phyloP scores from a whole-genome alignment of 2,113 vertebrate genomes.

The Sebastes fasciatus region DNA sequence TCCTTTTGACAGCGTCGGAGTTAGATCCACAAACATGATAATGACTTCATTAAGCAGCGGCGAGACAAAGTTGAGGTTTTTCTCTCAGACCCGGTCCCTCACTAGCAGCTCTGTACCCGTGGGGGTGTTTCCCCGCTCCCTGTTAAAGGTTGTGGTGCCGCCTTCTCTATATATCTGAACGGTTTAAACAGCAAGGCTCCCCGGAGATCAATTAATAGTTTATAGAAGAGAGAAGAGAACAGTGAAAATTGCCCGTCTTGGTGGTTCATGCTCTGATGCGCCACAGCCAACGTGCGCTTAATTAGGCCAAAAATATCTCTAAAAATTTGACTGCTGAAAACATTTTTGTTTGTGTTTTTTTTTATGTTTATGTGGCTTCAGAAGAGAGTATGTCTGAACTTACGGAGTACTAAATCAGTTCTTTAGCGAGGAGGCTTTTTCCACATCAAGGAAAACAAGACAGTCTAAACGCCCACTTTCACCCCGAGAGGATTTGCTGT shows the following conservation, averaged over 20 bases:
- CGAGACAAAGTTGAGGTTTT: slow-evolving; percentile 33
- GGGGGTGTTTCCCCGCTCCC: slow-evolving; percentile 41
- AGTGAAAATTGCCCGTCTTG: slow-evolving; percentile 78
- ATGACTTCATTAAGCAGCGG: slow-evolving; percentile 45
- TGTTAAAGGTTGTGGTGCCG: slow-evolving; percentile 64
- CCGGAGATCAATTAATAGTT: slow-evolving; percentile 85
- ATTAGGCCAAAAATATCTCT: slow-evolving; percentile 79
- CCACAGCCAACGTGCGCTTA: slow-evolving; percentile 61
- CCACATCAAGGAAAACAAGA: slow-evolving; percentile 13
- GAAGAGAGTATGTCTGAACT: slow-evolving; percentile 30
- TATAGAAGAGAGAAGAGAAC: slow-evolving; percentile 74
- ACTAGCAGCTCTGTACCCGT: slow-evolving; percentile 25
- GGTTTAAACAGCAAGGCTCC: slow-evolving; percentile 76
- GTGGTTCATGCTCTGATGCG: slow-evolving; percentile 75
- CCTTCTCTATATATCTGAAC: slow-evolving; percentile 75
- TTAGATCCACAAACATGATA: slow-evolving; percentile 42
- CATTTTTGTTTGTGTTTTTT: slow-evolving; percentile 58
- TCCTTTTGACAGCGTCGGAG: slow-evolving; percentile 40
- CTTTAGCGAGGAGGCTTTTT: slow-evolving; percentile 4
- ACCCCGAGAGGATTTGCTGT: background rate
- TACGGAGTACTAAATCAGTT: slow-evolving; percentile 52
- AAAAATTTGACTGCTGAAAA: slow-evolving; percentile 63
- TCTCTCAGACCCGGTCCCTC: slow-evolving; percentile 30
- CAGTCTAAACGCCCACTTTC: slow-evolving; percentile 5
- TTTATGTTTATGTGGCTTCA: slow-evolving; percentile 34